Conservation (phyloP, 2,888 invertebrate species). For the Crematogaster levior region DNA sequence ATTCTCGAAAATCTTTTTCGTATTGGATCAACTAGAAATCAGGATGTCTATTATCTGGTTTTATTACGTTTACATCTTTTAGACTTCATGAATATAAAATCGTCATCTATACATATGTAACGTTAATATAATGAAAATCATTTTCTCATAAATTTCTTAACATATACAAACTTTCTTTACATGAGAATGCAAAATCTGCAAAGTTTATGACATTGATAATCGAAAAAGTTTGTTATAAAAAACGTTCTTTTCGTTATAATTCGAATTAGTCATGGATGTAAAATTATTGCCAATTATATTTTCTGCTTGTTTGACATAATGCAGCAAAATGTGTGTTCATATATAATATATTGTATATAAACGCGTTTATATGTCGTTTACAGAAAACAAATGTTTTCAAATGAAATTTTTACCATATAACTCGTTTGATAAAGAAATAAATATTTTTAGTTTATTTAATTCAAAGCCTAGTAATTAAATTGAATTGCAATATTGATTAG, state of each 20-base stretch:
- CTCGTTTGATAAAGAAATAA: not conserved
- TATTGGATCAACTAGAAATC: not conserved
- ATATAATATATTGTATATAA: not conserved
- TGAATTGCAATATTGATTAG: slow-evolving; percentile 19
- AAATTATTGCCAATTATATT: slow-evolving; percentile 1
- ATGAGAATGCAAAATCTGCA: not conserved
- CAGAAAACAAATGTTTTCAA: not conserved
- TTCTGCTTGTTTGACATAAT: not conserved
- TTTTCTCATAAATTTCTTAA: not conserved
- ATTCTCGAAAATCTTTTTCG: not conserved
- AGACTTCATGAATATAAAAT: not conserved
- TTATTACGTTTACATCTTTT: not conserved
- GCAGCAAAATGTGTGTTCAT: not conserved
- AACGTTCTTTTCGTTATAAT: not conserved
- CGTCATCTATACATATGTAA: not conserved
- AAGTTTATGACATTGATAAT: not conserved
- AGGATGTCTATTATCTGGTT: not conserved
- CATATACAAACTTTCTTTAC: not conserved
- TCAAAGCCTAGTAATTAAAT: slow-evolving; percentile 5
- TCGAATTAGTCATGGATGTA: not conserved
- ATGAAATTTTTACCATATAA: slow-evolving; percentile 4
- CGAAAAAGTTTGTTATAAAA: not conserved
- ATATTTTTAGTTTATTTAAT: slow-evolving; percentile 20
- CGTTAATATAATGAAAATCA: not conserved
- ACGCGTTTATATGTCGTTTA: too few species aligned